Evolutionary conservation across 2,113 vertebrate species (phyloP).

Genomic region (Cariama cristata): DNA sequence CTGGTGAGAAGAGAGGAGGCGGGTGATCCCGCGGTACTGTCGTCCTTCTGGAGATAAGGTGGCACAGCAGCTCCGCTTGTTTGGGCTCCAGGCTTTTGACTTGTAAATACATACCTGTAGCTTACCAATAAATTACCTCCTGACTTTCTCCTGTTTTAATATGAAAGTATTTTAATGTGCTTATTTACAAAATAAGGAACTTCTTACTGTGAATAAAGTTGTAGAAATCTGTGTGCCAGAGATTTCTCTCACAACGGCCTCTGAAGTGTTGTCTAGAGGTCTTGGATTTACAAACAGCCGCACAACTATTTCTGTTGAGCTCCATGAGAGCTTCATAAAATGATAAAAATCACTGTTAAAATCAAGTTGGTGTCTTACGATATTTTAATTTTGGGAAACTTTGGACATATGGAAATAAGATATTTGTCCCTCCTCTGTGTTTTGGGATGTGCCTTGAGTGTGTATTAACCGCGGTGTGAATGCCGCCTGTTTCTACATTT

Average conservation of each 20-base stretch:
- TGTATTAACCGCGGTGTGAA: accelerated
- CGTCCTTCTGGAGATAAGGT: not conserved
- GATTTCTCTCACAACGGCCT: not conserved
- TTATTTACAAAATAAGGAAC: not conserved
- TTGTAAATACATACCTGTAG: not conserved
- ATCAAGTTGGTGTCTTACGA: accelerated
- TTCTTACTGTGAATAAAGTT: not conserved
- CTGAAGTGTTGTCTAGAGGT: not conserved
- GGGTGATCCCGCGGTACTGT: not conserved
- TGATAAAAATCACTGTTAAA: not conserved
- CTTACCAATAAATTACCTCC: accelerated
- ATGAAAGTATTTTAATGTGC: not conserved
- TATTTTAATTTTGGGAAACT: not conserved
- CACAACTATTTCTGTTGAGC: not conserved
- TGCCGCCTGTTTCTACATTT: not conserved
- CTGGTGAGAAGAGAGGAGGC: not conserved
- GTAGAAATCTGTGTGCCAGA: not conserved
- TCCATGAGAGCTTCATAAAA: accelerated
- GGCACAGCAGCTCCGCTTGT: not conserved
- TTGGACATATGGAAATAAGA: not conserved
- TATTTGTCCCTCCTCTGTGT: not conserved
- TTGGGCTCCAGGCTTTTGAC: not conserved
- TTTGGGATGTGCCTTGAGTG: not conserved
- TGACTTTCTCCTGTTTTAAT: accelerated
- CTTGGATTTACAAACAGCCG: not conserved